Evolutionary conservation across 2,797 vertebrate species (phyloP), one percentile per base, ranked within the genome.

Genomic region (Graptemys geographica): DNA sequence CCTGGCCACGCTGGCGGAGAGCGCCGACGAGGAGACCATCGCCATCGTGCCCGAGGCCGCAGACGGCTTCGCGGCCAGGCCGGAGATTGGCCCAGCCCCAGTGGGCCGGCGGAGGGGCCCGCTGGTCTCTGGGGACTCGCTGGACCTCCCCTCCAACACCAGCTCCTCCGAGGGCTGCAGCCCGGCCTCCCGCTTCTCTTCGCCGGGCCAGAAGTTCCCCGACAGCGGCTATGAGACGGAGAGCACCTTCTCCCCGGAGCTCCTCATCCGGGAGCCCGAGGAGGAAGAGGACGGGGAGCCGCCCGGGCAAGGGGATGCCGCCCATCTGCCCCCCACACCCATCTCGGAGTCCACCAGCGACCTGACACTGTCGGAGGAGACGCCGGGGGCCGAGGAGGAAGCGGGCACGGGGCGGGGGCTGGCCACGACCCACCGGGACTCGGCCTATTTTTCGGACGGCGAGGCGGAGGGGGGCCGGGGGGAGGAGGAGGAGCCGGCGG

Each of bases 361-460:
- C 59, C 98, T 99, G 94, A 99, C 99, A n/a, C 65, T 96, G 51
- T 96, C 96, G 6, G 97, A 98, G 83, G 96, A 96, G 47, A 99
- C 99, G 41, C 98, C 98, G 92, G 99, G 99, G 96, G 98, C 98
- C 41, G 98, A 98, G 98, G 97, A 98, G 84, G 98, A 97, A 11
- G 98, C 98, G 37, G 98, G 98, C 98, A 98, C 99, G 97, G 98
- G 98, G 88, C 95, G 99, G 93, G 99, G 99, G 94, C 98, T 98
- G 78, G 99, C 99, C 96, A 99, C 98, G 4, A 98, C 98, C 2
- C 98, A 99, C 95, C 95, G 99, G 87, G 99, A 99, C 97, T 99
- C 99, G 3, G 99, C 99, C 69, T 99, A 99, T 96, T 99, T 99
- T 96, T 99, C 99, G 12, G 99, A 99, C 88, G 99, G 98, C 15